Evolutionary conservation across 2,888 invertebrate genomes (phyloP).

Genomic region (Eugnorisma glareosa): DNA sequence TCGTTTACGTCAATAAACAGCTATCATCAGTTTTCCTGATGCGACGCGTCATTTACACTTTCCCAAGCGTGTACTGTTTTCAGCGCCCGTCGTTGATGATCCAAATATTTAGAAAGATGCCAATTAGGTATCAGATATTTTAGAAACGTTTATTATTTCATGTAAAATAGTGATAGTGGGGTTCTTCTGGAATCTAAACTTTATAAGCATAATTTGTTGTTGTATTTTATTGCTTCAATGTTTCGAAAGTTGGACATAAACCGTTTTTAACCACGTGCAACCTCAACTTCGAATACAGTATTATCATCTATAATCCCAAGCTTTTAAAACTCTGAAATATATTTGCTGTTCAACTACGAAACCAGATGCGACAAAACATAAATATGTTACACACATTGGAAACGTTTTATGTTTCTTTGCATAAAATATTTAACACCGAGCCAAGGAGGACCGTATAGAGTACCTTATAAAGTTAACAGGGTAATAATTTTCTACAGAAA

Average conservation of each 20-base stretch:
- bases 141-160: conserved; percentile 16
- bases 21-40: not conserved
- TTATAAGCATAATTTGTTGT: conserved; percentile 8
- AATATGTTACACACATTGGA: not conserved
- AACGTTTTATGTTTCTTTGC: conserved; percentile 9
- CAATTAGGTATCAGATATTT: conserved; percentile 39
- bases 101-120: conserved; percentile 48
- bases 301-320: not conserved
- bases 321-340: not conserved
- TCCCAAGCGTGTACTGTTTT: not conserved
- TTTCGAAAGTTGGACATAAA: not conserved
- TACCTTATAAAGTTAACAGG: conserved; percentile 16
- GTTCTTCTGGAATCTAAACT: conserved; percentile 11
- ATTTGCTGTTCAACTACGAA: conserved; percentile 2
- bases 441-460: not conserved
- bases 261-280: not conserved
- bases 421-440: not conserved
- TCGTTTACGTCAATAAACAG: conserved; percentile 11
- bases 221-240: not conserved
- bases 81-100: conserved; percentile 13
- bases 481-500: conserved; percentile 17
- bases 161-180: conserved; percentile 17
- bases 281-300: not conserved
- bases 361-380: not conserved
- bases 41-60: conserved; percentile 1